Evolutionary conservation across 2,113 vertebrate species (phyloP), one percentile per base, ranked within the genome.

Genomic region (Heterochromis multidens): DNA sequence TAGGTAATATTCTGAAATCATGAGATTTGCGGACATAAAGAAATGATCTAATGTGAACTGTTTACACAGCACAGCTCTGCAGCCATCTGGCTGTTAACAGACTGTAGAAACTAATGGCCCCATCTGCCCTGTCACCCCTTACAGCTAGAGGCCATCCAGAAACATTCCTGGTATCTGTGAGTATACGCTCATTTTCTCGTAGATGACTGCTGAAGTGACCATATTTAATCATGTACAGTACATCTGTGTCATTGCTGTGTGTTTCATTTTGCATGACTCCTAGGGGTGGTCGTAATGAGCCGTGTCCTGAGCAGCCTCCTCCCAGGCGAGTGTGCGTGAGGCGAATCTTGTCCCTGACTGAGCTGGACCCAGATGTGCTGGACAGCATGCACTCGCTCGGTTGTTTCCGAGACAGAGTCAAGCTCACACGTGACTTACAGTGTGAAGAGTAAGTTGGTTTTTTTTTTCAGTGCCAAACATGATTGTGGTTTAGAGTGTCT

Each of bases 141-240:
- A 90, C 95, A 98, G 97, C 96, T 98, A 93, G 97, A 98, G 89
- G 96, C 97, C 91, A 98, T 98, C 91, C 97, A 98, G 96, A 98
- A 98, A 92, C 97, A 98, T 54, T 95, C 97, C 85, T 98, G 97
- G 97, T 98, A 98, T 94, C 95, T 96, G 97, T 98, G 94, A 98
- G 97, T 98, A 96, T 85, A 31, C 17, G 2, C 83, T 59, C 19
- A 37, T 40, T 85, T 83, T 63, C 65, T 78, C 62, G 10, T 33
- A 78, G 19, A 0, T 78, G 3, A 80, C 61, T 46, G 31, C 61
- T 54, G 4, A 70, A 79, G 17, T 17, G 7, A 82, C 79, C 23
- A 80, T 56, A 59, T 89, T 67, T 56, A 37, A 49, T 58, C 58
- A 54, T 23, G 31, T 11, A 40, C 17, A 49, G 27, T 25, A 78